A percentile compares a stretch with the other conserved stretches of the same genome.
These are phyloP conservation scores for Montipora capricornis DNA, from an alignment of 64 coral and sea anemone species.

Conservation along the genomic window DNA sequence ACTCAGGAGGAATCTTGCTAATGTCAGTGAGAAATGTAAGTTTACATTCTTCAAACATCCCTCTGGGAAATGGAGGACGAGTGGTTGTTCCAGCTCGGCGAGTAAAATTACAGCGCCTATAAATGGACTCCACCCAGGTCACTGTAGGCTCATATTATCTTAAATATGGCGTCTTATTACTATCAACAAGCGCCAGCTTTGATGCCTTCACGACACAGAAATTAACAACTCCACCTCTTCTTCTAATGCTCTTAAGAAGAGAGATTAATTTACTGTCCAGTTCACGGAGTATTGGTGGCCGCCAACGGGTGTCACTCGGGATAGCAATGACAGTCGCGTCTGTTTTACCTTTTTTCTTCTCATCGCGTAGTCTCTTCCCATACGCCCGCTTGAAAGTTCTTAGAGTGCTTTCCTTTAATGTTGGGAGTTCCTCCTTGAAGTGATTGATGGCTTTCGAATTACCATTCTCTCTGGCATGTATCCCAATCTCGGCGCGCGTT, in stretches of 20 bases:
- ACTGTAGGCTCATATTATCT: no score
- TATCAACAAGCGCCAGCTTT: background rate
- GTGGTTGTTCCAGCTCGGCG: conserved; percentile 51
- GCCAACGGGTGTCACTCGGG: no score
- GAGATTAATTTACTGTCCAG: background rate
- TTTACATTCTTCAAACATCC: conserved; percentile 2
- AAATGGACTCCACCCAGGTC: conserved; percentile 27
- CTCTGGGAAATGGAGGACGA: conserved; percentile 22
- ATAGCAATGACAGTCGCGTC: no score
- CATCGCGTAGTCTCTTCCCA: no score
- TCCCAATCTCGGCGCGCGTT: no score
- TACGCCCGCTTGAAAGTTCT: no score
- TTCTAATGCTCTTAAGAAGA: background rate
- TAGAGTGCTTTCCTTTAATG: no score
- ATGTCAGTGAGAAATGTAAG: background rate
- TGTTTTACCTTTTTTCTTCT: no score
- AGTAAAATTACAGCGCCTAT: conserved; percentile 50
- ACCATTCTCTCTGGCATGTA: no score
- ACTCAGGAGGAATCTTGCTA: background rate
- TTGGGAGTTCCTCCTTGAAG: no score
- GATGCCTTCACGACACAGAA: background rate
- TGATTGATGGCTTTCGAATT: no score
- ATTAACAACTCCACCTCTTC: background rate
- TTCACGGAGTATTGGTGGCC: no score
- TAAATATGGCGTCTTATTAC: background rate